phyloP scores from a whole-genome alignment of 1,140 invertebrate genomes.

The Drosophila kepulauana region DNA sequence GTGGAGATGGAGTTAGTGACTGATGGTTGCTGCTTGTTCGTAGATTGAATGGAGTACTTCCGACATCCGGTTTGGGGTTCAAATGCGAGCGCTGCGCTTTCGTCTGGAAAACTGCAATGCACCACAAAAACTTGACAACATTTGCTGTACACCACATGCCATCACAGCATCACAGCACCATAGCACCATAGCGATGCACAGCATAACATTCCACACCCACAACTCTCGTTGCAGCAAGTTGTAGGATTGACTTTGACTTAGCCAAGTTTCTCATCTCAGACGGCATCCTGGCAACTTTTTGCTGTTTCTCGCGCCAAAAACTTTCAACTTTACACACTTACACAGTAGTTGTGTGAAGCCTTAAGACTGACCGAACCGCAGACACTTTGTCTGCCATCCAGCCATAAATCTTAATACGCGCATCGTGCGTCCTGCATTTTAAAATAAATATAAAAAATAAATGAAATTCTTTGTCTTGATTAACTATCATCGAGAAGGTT shows the following conservation, averaged over 20 bases:
- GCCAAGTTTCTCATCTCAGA: conserved; percentile 53
- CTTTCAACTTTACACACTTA: conserved; percentile 23
- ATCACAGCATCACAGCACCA: background rate
- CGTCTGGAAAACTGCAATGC: conserved; percentile 69
- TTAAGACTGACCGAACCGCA: conserved; percentile 75
- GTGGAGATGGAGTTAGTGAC: background rate
- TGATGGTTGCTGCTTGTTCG: conserved; percentile 64
- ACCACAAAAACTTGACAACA: conserved; percentile 59
- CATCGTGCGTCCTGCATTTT: conserved; percentile 37
- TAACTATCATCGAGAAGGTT: conserved; percentile 51
- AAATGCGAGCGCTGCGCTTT: conserved; percentile 72
- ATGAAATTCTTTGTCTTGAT: background rate
- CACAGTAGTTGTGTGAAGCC: conserved; percentile 15
- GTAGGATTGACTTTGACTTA: conserved; percentile 58
- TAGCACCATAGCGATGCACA: background rate
- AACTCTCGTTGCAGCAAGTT: background rate
- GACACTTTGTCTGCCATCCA: conserved; percentile 79
- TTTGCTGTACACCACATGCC: conserved; percentile 17
- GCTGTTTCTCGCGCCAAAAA: conserved; percentile 27
- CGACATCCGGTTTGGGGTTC: conserved; percentile 64
- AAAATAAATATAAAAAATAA: conserved; percentile 6
- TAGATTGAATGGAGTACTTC: conserved; percentile 83
- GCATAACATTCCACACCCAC: background rate
- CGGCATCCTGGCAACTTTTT: conserved; percentile 35
- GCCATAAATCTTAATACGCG: conserved; percentile 72